Evolutionary conservation across 2,113 vertebrate species (phyloP).

Genomic region (Prunella himalayana): DNA sequence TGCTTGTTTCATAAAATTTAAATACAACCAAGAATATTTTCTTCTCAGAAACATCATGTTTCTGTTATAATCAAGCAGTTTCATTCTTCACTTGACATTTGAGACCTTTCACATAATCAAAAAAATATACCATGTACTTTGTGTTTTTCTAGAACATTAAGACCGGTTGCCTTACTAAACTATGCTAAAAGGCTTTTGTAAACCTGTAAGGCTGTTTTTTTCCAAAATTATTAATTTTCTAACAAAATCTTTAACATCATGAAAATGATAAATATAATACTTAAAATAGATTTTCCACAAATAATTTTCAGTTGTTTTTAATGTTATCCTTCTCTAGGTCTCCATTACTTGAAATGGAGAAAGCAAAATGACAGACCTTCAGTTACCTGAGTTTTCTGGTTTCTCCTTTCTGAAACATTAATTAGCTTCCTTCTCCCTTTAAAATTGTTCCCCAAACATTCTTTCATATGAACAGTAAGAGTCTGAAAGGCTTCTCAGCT

Average conservation of each 20-base stretch:
- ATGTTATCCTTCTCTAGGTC: not conserved
- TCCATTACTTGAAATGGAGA: not conserved
- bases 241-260: not conserved
- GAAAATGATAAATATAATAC: not conserved
- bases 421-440: not conserved
- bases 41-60: not conserved
- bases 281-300: not conserved
- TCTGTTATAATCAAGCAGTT: not conserved
- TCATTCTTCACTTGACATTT: not conserved
- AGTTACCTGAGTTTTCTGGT: not conserved
- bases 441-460: not conserved
- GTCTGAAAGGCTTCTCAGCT: not conserved
- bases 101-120: not conserved
- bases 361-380: not conserved
- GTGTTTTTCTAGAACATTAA: not conserved
- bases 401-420: not conserved
- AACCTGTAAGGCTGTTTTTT: not conserved
- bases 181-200: not conserved
- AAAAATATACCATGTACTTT: not conserved
- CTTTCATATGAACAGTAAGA: not conserved
- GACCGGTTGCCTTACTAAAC: not conserved
- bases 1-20: not conserved
- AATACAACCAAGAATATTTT: not conserved
- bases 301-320: not conserved
- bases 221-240: not conserved